Base-by-base conservation (phyloP, 2,888 invertebrate species). In the Sarcophaga subvicina region DNA sequence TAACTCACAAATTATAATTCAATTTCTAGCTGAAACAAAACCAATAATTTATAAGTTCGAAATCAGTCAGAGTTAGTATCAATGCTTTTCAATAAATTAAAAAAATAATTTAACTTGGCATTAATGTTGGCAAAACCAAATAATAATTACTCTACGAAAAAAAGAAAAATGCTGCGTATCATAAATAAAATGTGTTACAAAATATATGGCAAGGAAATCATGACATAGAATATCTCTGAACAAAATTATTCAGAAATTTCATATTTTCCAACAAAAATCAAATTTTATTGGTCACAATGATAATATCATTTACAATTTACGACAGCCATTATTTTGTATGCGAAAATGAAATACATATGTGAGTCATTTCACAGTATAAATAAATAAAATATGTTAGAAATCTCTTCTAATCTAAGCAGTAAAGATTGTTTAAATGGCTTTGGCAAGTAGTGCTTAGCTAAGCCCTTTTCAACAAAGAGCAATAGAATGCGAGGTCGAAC, bases 251-350 rank as follows among this genome's bases (percentile, higher is more conserved):
- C 11, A 2, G 11, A 71, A n/a, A 71, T 37, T 72, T 72, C 47
- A 62, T 17, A 73, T 62, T 72, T 62, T 20, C 59, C 17, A 72
- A 20, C 27, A 72, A 75, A 63, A 47, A 63, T 63, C 73, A 62
- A 62, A 63, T 62, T 54, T 64, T 75, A 49, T 54, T 54, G 17
- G 17, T 4, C 54, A 12, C 17, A 64, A 75, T 27, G 27, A 54
- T 25, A 75, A 64, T 64, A 73, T 63, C 10, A 63, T 73, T 72
- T 63, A 63, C 73, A 63, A 63, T 73, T 63, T 63, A 73, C 10
- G 63, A 73, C 8, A 49, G 54, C 25, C 27, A 66, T 49, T 64
- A 37, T 10, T 37, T 37, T 37, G 10, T 37, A 37, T 64, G 64
- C 2, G 37, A 37, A 8, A 37, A 37, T 37, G 10, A 37, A 37